These are phyloP conservation scores for Zaprionus ornatus DNA, from an alignment of 1,140 invertebrate species.

Conservation along the genomic window DNA sequence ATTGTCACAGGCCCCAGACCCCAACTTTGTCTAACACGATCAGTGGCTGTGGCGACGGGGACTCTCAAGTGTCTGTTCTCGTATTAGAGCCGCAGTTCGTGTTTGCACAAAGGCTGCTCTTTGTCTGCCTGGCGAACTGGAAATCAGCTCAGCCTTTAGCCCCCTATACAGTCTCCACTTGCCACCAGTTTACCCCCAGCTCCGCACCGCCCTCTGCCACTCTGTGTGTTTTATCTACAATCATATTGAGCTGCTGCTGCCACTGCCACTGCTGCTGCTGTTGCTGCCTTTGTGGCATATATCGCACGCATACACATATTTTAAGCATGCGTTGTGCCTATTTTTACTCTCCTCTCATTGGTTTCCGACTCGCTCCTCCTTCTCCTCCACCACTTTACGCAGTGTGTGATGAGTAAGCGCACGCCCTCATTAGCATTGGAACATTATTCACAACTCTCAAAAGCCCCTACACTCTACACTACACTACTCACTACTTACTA, in stretches of 20 bases:
- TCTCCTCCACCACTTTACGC: neutral
- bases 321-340: conserved; percentile 57
- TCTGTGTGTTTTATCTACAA: conserved; percentile 40
- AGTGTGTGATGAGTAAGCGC: conserved; percentile 61
- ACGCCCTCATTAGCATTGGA: conserved; percentile 65
- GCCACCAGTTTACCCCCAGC: no score
- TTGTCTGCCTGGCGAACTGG: conserved; percentile 50
- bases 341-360: conserved; percentile 52
- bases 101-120: conserved; percentile 59
- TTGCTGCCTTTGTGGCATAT: conserved; percentile 19
- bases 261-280: neutral
- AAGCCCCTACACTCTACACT: conserved; percentile 23
- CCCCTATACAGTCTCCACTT: no score
- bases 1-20: conserved; percentile 6
- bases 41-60: conserved; percentile 4
- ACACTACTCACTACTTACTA: neutral
- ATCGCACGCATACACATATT: conserved; percentile 41
- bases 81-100: conserved; percentile 51
- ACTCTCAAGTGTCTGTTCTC: conserved; percentile 25
- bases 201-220: neutral
- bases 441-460: conserved; percentile 57
- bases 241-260: conserved; percentile 19
- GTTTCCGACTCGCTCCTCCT: conserved; percentile 15
- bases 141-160: conserved; percentile 15
- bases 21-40: conserved; percentile 40